Evolutionary conservation across 2,888 invertebrate species (phyloP).

Genomic region (Galerucella calmariensis): DNA sequence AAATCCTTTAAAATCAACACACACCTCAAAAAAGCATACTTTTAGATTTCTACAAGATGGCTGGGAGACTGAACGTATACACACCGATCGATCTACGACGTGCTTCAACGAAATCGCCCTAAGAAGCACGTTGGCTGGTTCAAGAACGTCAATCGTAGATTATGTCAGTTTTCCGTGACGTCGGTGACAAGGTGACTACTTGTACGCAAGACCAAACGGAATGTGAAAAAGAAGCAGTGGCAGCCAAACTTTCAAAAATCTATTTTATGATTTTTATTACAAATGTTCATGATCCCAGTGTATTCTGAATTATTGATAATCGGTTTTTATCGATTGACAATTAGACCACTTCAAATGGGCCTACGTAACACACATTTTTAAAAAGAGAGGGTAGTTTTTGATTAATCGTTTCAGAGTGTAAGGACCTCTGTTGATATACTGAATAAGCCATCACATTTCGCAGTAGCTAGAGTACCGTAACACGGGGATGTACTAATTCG

Average conservation of each 20-base stretch:
- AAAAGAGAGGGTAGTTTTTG: not conserved
- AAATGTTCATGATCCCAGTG: not conserved
- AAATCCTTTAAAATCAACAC: conserved; percentile 63
- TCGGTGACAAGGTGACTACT: conserved; percentile 61
- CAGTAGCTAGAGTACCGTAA: conserved; percentile 15
- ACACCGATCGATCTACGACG: conserved; percentile 55
- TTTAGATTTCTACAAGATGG: conserved; percentile 65
- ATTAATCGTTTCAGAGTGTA: not conserved
- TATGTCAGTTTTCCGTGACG: conserved; percentile 54
- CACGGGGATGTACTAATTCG: not conserved
- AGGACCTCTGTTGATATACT: conserved; percentile 13
- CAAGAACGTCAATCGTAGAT: conserved; percentile 55
- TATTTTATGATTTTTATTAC: conserved; percentile 5
- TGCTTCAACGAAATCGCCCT: conserved; percentile 48
- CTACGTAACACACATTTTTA: not conserved
- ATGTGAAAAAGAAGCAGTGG: conserved; percentile 47
- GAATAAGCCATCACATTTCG: conserved; percentile 8
- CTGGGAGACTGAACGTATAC: conserved; percentile 64
- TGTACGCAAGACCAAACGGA: conserved; percentile 53
- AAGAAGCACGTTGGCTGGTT: conserved; percentile 33
- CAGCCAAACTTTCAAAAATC: conserved; percentile 50
- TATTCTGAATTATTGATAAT: not conserved
- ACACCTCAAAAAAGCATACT: conserved; percentile 67
- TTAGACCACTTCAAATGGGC: not conserved
- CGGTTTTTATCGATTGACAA: not conserved